Conservation (phyloP, 2,113 vertebrate genomes). For the Xiphias gladius region DNA sequence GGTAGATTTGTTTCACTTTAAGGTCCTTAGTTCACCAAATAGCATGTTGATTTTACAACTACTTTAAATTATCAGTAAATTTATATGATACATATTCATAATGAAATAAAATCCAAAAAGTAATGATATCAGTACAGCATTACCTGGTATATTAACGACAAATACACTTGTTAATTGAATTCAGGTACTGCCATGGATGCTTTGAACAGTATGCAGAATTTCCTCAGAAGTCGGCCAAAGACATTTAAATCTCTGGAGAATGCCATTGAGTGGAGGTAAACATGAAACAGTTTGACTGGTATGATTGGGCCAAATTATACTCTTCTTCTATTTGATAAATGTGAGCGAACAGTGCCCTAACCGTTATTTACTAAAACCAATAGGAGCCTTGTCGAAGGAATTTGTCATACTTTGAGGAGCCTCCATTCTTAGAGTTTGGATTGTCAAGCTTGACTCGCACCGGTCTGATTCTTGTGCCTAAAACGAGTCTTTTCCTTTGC, state of each 20-base stretch:
- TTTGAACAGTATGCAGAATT: constrained; percentile 99
- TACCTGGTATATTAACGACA: not conserved
- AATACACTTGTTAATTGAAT: constrained; percentile 9
- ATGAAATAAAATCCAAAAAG: not conserved
- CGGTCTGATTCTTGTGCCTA: not conserved
- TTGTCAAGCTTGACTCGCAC: not conserved
- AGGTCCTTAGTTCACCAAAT: not conserved
- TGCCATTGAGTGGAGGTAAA: constrained; percentile 98
- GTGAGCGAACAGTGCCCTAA: not conserved
- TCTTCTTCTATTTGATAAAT: not conserved
- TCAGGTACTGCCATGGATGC: constrained; percentile 99
- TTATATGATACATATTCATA: not conserved
- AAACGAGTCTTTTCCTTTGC: not conserved
- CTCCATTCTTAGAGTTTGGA: not conserved
- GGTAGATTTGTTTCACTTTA: not conserved
- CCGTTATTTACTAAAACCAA: not conserved
- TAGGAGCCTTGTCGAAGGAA: not conserved
- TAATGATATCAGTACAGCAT: not conserved
- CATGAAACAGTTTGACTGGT: not conserved
- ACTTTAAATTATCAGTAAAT: not conserved
- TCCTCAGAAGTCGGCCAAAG: constrained; percentile 97
- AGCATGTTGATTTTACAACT: not conserved
- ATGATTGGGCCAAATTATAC: not conserved
- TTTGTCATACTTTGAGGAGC: not conserved
- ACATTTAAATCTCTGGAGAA: constrained; percentile 97